Base-by-base conservation (phyloP, 2,797 vertebrate species). In the Danio kyathit region DNA sequence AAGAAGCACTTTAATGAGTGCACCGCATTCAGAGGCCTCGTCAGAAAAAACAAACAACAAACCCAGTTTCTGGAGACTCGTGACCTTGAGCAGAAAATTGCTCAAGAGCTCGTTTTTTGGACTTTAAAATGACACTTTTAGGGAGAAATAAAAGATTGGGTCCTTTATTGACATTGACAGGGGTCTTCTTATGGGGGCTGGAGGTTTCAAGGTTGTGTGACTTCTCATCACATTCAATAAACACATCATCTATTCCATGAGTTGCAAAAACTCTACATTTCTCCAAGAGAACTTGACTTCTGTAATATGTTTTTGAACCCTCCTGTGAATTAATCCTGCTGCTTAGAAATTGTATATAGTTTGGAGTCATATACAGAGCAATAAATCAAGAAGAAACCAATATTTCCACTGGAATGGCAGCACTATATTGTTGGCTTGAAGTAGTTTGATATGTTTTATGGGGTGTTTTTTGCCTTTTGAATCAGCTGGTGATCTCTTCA, bases 71-170 rank as follows among this genome's bases (percentile, higher is more conserved):
- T 52, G 5, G 40, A 76, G 49, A 65, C 74, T 52, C 49, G 11
- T 61, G 66, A 44, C 64, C 75, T 76, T 74, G 69, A 40, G 12
- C 73, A 38, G 70, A 60, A 54, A 13, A 41, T 74, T 56, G 49
- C 79, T 75, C 63, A 41, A 71, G 66, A 17, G 38, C 57, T 69
- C 56, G 81, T 86, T 81, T 81, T 78, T 76, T 84, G 82, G 49
- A 52, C 56, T 84, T 82, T 79, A 76, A 80, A 84, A 87, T 85
- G 60, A 81, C 66, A 87, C 84, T 88, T 57, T 61, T 64, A 67
- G 70, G 70, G 46, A 74, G 64, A 57, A 12, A 44, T 5, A 57
- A 74, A 63, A 54, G 8, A 76, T 71, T 70, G 29, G 75, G 48
- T 11, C 29, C 41, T 71, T 41, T 72, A 12, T 69, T 19, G 60